Percentiles rank a stretch among this genome's conserved stretches.
Evolutionary conservation across 2,888 invertebrate genomes (phyloP).

Genomic region (Pristionchus fissidentatus): DNA sequence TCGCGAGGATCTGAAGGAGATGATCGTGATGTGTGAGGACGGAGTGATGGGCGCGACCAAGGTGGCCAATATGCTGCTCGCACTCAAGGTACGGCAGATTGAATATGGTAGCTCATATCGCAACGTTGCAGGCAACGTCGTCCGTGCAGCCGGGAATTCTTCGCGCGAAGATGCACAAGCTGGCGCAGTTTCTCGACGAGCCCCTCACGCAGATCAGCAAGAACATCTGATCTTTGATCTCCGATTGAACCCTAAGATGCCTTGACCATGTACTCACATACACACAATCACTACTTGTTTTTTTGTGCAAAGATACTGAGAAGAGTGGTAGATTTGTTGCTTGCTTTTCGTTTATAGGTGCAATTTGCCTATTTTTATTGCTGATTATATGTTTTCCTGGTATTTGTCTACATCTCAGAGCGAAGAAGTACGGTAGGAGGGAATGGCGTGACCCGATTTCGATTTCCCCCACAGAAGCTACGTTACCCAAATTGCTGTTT

Average conservation of each 20-base stretch:
- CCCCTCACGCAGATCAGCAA: constrained; percentile 53
- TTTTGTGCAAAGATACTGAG: constrained; percentile 16
- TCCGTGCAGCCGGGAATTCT: constrained; percentile 59
- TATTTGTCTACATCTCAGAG: constrained; percentile 19
- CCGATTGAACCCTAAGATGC: no score
- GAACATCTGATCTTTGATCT: constrained; percentile 40
- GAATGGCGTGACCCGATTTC: not conserved
- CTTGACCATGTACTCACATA: not conserved
- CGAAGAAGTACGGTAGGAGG: no score
- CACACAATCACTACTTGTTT: constrained; percentile 10
- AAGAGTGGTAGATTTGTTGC: not conserved
- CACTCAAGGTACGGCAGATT: constrained; percentile 50
- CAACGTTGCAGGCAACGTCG: constrained; percentile 51
- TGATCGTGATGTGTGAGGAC: constrained; percentile 58
- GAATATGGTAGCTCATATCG: not conserved
- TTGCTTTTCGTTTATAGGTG: not conserved
- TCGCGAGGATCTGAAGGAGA: constrained; percentile 57
- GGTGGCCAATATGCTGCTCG: constrained; percentile 57
- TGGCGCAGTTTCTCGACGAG: constrained; percentile 57
- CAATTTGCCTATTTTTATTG: constrained; percentile 4
- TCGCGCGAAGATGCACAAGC: constrained; percentile 56
- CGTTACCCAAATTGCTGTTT: not conserved
- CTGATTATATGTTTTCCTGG: not conserved
- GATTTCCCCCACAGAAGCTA: not conserved
- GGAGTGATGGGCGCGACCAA: constrained; percentile 52